Base-by-base conservation (phyloP, 2,888 invertebrate species). In the Ceriagrion tenellum region DNA sequence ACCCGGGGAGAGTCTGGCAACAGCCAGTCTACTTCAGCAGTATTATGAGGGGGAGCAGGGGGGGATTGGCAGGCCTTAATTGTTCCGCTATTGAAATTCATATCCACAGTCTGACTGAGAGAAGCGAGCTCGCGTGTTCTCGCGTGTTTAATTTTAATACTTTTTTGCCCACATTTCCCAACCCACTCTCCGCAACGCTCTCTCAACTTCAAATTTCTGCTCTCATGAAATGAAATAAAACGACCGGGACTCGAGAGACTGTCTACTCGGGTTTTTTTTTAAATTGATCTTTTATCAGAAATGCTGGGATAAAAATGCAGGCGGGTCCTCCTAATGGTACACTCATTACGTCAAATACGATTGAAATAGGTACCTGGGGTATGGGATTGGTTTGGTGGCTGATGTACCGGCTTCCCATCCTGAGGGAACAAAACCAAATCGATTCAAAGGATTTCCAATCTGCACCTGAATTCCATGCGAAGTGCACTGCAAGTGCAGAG, bases 121-220 rank as follows among this genome's bases (percentile, higher is more conserved):
- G 69, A 69, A 81, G 81, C 18, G 81, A 12, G 81, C 10, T 81
- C 81, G 81, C 81, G 81, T 81, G 81, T 81, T 81, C 81, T 16
- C 35, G 16, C 35, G 26, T 18, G 35, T 81, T 18, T 59, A 3
- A 20, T 30, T 81, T 81, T 81, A 35, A 81, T 81, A 81, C 35
- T 81, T 81, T 81, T 35, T 30, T 35, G 81, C 35, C 6, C 69
- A n/a, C 69, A 23, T 26, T 69, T 69, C 69, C 81, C 81, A 12
- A 16, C 26, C 81, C 81, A 59, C 16, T 20, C 59, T 59, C 59
- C 59, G 13, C 18, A 0, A 59, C 4, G 16, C 59, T 59, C 59
- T 20, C 59, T 35, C 4, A 81, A 81, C 81, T 81, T 81, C 13
- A 81, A 16, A 35, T 81, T 35, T 30, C 30, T 12, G 47, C 26